Evolutionary conservation across 2,888 invertebrate genomes (phyloP), one percentile per base, ranked within the genome.

Genomic region (Syritta pipiens): DNA sequence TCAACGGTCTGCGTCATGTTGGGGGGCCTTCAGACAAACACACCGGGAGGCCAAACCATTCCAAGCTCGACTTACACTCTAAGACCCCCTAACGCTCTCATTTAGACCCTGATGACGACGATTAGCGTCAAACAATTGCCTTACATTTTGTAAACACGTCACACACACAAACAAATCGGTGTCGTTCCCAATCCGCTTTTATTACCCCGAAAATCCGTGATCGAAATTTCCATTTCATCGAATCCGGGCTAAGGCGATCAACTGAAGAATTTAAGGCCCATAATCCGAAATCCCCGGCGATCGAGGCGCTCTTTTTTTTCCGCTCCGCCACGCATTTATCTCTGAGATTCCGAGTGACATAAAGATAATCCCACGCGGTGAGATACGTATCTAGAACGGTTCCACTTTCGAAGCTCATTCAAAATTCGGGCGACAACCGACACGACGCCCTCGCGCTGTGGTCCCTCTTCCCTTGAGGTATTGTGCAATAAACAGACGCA

Each of bases 291-390:
- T n/a, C n/a, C n/a, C n/a, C n/a, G n/a, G n/a, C n/a, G n/a, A n/a
- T n/a, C n/a, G n/a, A n/a, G n/a, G n/a, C n/a, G n/a, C n/a, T n/a
- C n/a, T n/a, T n/a, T n/a, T n/a, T 59, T 59, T 49, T 55, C 46
- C 46, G 42, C 48, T 30, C 40, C 48, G 2, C 12, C 59, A 17
- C 37, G 4, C 32, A 28, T 53, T 51, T 71, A 53, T 77, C 65
- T 59, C 12, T 5, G 12, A 9, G 55, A 46, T 26, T 57, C 32
- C 28, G 22, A 62, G 28, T 20, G 40, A 60, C 59, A 71, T 65
- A 71, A 65, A 71, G 71, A 65, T 67, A 77, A 67, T 77, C 77
- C 77, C 77, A 77, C 77, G 42, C 77, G 28, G 42, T n/a, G n/a
- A n/a, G 46, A 77, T 77, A 53, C 42, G 22, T 60, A 77, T 77